phyloP scores from a whole-genome alignment of 2,797 vertebrate genomes.

The Acestrorhynchus altus region DNA sequence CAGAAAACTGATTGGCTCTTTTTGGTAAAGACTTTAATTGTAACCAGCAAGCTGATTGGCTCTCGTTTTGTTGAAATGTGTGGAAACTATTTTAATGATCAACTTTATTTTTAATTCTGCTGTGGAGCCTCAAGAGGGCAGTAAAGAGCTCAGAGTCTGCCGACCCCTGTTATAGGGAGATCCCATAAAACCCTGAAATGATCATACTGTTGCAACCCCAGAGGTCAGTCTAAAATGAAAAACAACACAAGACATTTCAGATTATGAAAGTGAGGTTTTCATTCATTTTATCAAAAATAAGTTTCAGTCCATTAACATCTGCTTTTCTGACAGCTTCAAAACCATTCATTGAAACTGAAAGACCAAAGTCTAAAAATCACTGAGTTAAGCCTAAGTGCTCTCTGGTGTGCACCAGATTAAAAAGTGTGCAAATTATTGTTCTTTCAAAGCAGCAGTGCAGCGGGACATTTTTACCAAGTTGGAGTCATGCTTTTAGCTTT shows the following conservation, averaged over 20 bases:
- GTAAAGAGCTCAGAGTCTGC: no score
- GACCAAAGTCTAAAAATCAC: conserved; percentile 23
- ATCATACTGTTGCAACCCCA: neutral
- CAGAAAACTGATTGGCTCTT: no score
- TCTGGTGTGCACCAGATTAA: conserved; percentile 12
- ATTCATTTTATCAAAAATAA: conserved; percentile 36
- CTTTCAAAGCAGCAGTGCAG: conserved; percentile 19
- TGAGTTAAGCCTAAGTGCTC: conserved; percentile 19
- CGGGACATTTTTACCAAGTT: neutral
- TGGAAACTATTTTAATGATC: no score
- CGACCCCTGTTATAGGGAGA: no score
- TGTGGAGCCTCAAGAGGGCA: no score
- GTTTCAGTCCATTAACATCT: neutral
- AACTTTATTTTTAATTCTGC: no score
- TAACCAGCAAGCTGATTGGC: no score
- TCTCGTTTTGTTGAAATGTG: no score
- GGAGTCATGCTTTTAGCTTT: conserved; percentile 10
- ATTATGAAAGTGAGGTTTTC: neutral
- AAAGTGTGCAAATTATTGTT: conserved; percentile 21
- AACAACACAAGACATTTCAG: neutral
- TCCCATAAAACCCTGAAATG: no score
- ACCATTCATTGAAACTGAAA: neutral
- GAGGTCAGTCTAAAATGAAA: no score
- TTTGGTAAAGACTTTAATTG: no score
- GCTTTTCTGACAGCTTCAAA: conserved; percentile 18